Base-by-base conservation (phyloP, 64 coral and sea anemone species). In the Acropora yongei region DNA sequence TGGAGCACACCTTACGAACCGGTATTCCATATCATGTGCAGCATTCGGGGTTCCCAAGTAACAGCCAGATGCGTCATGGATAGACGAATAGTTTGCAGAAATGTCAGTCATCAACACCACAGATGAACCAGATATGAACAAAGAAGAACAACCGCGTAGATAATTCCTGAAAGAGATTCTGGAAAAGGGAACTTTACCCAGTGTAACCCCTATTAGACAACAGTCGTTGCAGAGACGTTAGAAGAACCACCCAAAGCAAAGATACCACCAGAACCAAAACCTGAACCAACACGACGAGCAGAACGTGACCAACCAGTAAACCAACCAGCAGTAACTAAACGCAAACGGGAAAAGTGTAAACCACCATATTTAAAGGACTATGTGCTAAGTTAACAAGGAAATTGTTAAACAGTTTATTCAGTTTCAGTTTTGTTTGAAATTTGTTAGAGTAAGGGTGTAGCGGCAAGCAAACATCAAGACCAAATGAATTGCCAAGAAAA, bases 1-100 rank as follows among this genome's bases (percentile, higher is more conserved):
- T 95, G 88, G 93, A 84, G 74, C 51, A 94, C 87, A 85, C 93
- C 87, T 14, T 86, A 94, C 57, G 93, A 94, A 86, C 93, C 87
- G 11, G 47, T 87, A 17, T 90, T 95, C 74, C 91, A 95, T 46
- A 44, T 74, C 14, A 75, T 95, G 6, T 60, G 58, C 43, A 49
- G 53, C 40, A 90, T 90, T 53, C 17, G 74, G 10, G 88, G 93
- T 53, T 95, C 81, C 0, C 49, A 74, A 76, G 82, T 90, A 43
- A 30, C 93, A 79, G 88, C 93, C 4, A 77, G 88, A 78, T 9
- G 87, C 41, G 53, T 65, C 1, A 90, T 87, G 51, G 93, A 90
- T 82, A 74, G 93, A 78, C 39, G 82, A 45, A 95, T 82, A 51
- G 82, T 95, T 43, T 90, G 72, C 39, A 17, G 88, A 39, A 82